phyloP scores from a whole-genome alignment of 2,113 vertebrate species.

The Lepidiolamprologus cunningtoni region DNA sequence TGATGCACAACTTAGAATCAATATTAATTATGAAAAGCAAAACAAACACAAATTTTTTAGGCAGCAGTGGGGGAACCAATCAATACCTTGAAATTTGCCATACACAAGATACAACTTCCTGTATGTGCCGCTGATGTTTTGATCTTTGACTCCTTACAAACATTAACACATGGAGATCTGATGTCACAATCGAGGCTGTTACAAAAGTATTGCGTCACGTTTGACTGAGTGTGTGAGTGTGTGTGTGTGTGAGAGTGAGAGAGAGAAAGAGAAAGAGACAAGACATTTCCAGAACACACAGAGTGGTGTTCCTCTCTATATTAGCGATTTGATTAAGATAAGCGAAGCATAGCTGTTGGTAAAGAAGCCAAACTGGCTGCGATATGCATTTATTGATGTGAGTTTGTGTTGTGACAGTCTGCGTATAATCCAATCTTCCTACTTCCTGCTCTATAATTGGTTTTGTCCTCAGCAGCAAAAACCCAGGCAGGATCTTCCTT shows the following conservation, averaged over 20 bases:
- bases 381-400: neutral
- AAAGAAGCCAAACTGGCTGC: neutral
- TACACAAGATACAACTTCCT: neutral
- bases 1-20: neutral
- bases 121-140: neutral
- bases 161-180: neutral
- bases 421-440: neutral
- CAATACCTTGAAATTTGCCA: neutral
- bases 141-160: rapidly evolving
- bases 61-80: neutral
- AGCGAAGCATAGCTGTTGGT: neutral
- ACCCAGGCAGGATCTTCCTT: neutral
- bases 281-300: neutral
- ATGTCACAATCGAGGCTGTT: neutral
- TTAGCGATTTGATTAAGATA: neutral
- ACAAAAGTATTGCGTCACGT: neutral
- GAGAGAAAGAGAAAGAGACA: rapidly evolving
- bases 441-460: slow-evolving; percentile 1
- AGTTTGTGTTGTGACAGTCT: neutral
- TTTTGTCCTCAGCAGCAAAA: neutral
- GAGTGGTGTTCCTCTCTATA: neutral
- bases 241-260: rapidly evolving
- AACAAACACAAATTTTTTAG: neutral
- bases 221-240: rapidly evolving
- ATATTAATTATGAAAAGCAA: neutral